Base-by-base conservation (phyloP, 2,797 vertebrate species). In the Ibycter americanus region DNA sequence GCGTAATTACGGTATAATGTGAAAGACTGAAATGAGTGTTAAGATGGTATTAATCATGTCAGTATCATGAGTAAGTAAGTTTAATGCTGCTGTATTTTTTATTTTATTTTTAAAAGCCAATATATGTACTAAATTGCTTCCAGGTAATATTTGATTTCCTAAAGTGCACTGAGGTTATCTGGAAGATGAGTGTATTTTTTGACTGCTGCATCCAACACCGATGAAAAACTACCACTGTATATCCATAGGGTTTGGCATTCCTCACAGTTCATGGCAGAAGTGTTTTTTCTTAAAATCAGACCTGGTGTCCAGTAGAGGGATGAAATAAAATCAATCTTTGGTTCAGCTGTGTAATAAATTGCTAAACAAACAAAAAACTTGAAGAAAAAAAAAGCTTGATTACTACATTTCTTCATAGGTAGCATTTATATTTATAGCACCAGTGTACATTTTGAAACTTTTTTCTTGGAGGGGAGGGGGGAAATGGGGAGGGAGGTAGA, bases 121-220 rank as follows among this genome's bases (percentile, higher is more conserved):
- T 98, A 97, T 98, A 97, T 98, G 97, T 98, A 98, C 98, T 99
- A 98, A 98, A 97, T 98, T 99, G 96, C 98, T 98, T 98, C 98
- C 98, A 97, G 97, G 97, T 98, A 97, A 98, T 98, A 97, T 98
- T 98, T 98, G 97, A 98, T 98, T 98, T 98, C 97, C 97, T 98
- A 96, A 98, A 98, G 98, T 98, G 98, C 98, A 98, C 99, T 99
- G 98, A 98, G 98, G 97, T 98, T 98, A 97, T 97, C 98, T 98
- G 98, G 98, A 97, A 98, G 98, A 96, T 4, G 91, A 94, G 92
- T 90, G 97, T 96, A 49, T 97, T 97, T 96, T 97, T 88, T 96
- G 96, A 96, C 98, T 96, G 97, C 96, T 98, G 96, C 93, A 83
- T 96, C 96, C 97, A 93, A 93, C 92, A 96, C 96, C 97, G 79